Evolutionary conservation across 2,888 invertebrate genomes (phyloP).

Genomic region (Torymus tubicola): DNA sequence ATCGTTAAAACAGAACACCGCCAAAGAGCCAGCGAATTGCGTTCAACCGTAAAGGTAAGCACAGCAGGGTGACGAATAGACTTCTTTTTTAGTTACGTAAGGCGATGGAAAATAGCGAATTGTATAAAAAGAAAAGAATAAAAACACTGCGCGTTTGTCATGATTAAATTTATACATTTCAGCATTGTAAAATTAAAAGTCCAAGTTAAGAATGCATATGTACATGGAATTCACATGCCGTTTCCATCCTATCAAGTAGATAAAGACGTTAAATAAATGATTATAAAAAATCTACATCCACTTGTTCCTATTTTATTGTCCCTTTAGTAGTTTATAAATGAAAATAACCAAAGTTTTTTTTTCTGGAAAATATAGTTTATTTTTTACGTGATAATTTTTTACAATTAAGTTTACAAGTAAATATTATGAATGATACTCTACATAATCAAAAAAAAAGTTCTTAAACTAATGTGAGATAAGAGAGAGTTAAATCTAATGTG

Average conservation of each 20-base stretch:
- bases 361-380: slow-evolving; percentile 59
- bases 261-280: slow-evolving; percentile 54
- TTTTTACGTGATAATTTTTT: slow-evolving; percentile 56
- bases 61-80: slow-evolving; percentile 28
- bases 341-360: slow-evolving; percentile 10
- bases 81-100: slow-evolving; percentile 40
- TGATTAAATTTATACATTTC: slow-evolving; percentile 29
- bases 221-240: slow-evolving; percentile 40
- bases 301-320: not conserved
- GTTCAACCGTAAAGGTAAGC: slow-evolving; percentile 21
- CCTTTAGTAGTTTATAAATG: not conserved
- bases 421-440: slow-evolving; percentile 53
- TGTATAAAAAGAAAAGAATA: slow-evolving; percentile 23
- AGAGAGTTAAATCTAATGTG: slow-evolving; percentile 53
- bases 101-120: slow-evolving; percentile 15
- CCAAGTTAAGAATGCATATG: slow-evolving; percentile 36
- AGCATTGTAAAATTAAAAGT: slow-evolving; percentile 39
- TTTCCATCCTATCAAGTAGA: slow-evolving; percentile 48
- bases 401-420: slow-evolving; percentile 56
- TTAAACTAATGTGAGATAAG: slow-evolving; percentile 54
- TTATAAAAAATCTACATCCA: slow-evolving; percentile 40
- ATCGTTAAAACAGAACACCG: slow-evolving; percentile 28
- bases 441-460: slow-evolving; percentile 55
- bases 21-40: slow-evolving; percentile 43
- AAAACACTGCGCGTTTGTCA: slow-evolving; percentile 31